These are phyloP conservation scores for Drosophila watanabei DNA, from an alignment of 1,140 invertebrate species.

Conservation along the genomic window DNA sequence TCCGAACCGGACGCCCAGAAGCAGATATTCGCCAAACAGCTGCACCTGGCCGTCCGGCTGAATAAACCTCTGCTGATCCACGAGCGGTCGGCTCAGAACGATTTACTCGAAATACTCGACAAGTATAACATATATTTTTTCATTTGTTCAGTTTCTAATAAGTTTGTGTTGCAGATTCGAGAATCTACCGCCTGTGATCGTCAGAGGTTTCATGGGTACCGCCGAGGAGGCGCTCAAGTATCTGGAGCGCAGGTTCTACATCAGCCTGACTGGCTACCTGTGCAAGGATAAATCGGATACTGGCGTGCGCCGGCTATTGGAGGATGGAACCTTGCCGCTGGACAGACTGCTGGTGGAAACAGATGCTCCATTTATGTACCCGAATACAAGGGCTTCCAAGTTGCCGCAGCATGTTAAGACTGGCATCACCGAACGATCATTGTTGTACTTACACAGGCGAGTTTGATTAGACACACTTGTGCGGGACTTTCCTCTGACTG, in stretches of 20 bases:
- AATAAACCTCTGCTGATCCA: slow-evolving; percentile 96
- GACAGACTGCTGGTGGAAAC: slow-evolving; percentile 95
- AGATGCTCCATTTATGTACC: slow-evolving; percentile 98
- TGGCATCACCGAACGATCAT: slow-evolving; percentile 93
- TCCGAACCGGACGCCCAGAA: slow-evolving; percentile 95
- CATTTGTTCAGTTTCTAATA: background rate
- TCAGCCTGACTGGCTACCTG: slow-evolving; percentile 92
- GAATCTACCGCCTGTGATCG: slow-evolving; percentile 92
- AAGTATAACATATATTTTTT: slow-evolving; percentile 70
- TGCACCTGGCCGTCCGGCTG: slow-evolving; percentile 94
- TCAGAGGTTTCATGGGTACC: slow-evolving; percentile 97
- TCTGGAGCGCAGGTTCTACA: slow-evolving; percentile 94
- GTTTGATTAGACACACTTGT: background rate
- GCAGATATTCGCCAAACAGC: slow-evolving; percentile 95
- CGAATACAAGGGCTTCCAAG: slow-evolving; percentile 97
- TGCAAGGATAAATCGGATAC: slow-evolving; percentile 94
- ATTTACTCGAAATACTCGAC: slow-evolving; percentile 89
- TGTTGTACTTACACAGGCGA: slow-evolving; percentile 85
- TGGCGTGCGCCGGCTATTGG: slow-evolving; percentile 93
- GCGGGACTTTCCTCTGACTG: background rate
- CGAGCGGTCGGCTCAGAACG: slow-evolving; percentile 95
- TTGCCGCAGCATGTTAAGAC: slow-evolving; percentile 94
- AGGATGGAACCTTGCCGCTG: slow-evolving; percentile 92
- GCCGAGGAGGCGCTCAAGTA: slow-evolving; percentile 93
- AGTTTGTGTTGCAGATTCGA: slow-evolving; percentile 81